Conservation (phyloP, 53 echinoderm and acorn worm species). For the Glandiceps talaboti region DNA sequence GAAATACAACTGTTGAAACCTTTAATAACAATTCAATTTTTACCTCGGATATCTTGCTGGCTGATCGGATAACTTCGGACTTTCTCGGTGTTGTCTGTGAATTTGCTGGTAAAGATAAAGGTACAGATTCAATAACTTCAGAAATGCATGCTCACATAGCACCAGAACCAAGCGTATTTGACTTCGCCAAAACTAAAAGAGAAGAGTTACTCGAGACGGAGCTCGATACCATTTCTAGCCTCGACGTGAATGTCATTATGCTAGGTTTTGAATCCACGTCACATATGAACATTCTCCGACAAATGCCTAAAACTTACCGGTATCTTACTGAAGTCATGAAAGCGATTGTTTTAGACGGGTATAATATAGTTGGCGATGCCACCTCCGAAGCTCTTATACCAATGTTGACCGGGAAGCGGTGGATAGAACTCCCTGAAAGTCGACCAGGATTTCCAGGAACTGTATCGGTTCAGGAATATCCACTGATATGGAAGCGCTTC, state of each 20-base stretch:
- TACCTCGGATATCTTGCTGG: not conserved
- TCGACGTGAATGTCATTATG: conserved; percentile 3
- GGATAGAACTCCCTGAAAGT: not conserved
- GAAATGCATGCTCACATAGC: conserved; percentile 34
- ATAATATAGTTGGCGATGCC: conserved; percentile 9
- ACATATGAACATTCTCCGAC: not conserved
- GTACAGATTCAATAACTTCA: not conserved
- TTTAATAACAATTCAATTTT: not conserved
- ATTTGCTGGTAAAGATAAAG: not conserved
- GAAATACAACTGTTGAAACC: not conserved
- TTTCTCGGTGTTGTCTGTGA: not conserved
- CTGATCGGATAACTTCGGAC: not conserved
- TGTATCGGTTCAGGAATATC: not conserved
- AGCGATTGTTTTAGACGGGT: not conserved
- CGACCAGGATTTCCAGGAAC: not conserved
- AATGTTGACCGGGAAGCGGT: not conserved
- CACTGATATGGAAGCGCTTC: conserved; percentile 2
- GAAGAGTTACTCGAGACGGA: too few relatives aligned
- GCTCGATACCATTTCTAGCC: not conserved
- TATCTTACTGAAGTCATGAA: not conserved
- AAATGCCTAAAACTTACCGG: not conserved
- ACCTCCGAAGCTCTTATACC: not conserved
- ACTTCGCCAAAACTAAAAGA: not conserved
- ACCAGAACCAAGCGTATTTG: conserved; percentile 14
- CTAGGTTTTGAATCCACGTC: conserved; percentile 6